Percentiles rank a stretch among this genome's conserved stretches.
These are phyloP conservation scores for Pseudachorutes palmiensis DNA, from an alignment of 1,140 invertebrate species.

Conservation along the genomic window DNA sequence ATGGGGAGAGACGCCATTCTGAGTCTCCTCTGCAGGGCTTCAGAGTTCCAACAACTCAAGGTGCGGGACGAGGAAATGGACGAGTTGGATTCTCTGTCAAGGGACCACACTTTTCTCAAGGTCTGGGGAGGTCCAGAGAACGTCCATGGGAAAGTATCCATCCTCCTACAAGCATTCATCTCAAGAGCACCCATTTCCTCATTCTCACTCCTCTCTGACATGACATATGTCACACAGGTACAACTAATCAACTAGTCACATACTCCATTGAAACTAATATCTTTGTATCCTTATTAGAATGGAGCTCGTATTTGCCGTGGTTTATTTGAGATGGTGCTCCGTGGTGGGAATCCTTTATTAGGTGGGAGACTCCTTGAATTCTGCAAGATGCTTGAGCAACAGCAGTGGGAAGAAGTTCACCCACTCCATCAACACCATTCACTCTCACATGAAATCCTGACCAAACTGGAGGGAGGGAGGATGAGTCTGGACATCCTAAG, in stretches of 20 bases:
- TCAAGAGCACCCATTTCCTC: slow-evolving; percentile 68
- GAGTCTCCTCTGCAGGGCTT: slow-evolving; percentile 76
- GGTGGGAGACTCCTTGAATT: slow-evolving; percentile 69
- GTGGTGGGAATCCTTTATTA: slow-evolving; percentile 81
- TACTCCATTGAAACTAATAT: slow-evolving; percentile 18
- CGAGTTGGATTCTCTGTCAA: slow-evolving; percentile 69
- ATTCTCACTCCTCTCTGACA: slow-evolving; percentile 87
- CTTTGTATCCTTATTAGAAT: slow-evolving; percentile 56
- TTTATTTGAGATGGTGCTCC: slow-evolving; percentile 85
- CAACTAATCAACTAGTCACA: not conserved
- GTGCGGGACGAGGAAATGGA: slow-evolving; percentile 88
- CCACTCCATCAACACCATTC: slow-evolving; percentile 78
- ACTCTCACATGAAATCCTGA: slow-evolving; percentile 65
- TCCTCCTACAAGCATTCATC: slow-evolving; percentile 86
- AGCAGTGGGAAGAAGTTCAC: slow-evolving; percentile 79
- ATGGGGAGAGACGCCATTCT: slow-evolving; percentile 91
- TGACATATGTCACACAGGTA: slow-evolving; percentile 84
- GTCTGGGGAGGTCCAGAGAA: slow-evolving; percentile 77
- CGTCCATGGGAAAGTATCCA: slow-evolving; percentile 92
- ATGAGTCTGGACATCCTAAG: slow-evolving; percentile 65
- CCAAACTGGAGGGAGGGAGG: slow-evolving; percentile 69
- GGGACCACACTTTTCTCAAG: slow-evolving; percentile 63
- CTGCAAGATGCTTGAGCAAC: slow-evolving; percentile 81
- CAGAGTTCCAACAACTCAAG: slow-evolving; percentile 95
- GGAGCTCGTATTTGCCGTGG: slow-evolving; percentile 80